Evolutionary conservation across 2,888 invertebrate species (phyloP), one percentile per base, ranked within the genome.

Genomic region (Microdon myrmicae): DNA sequence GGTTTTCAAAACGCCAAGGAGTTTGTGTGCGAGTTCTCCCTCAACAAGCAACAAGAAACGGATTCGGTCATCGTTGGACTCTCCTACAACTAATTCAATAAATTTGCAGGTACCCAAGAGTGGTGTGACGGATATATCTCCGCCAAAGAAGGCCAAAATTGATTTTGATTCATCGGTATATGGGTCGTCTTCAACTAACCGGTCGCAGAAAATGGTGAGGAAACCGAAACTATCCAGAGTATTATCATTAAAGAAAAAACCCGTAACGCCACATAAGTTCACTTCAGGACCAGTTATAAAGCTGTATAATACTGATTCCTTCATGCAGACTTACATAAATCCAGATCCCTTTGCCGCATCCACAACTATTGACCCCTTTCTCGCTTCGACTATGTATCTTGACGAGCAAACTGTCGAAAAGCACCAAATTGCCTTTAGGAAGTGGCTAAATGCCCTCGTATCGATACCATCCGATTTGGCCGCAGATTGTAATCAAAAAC

Each of bases 371-470:
- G 88, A 89, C 79, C 89, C 89, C 3, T 89, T 89, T 70, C 74
- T 86, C 23, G 85, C 86, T 0, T 81, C 85, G 0, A 84, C 86
- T 0, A 83, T 89, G 72, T 88, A 86, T 72, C 84, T 87, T 68
- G 87, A 89, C 71, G 86, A 87, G 64, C 81, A 83, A 68, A 87
- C 89, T 72, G 82, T 92, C 1, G 83, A 85, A 32, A 83, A 85
- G 53, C 88, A 90, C 74, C 88, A 89, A 76, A 79, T 74, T 0
- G 86, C 88, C 71, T 89, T 91, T 56, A 89, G 86, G 72, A 88
- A 89, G 69, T 92, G 91, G 91, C 78, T 92, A 0, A 92, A 92
- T 75, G 87, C 86, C 5, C 80, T 92, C 39, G 80, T 92, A 4
- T 87, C 90, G 3, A 89, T 91, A 1, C 90, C 90, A 0, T 83